Conservation (phyloP, 2,113 vertebrate genomes). For the Bubo blakistoni region DNA sequence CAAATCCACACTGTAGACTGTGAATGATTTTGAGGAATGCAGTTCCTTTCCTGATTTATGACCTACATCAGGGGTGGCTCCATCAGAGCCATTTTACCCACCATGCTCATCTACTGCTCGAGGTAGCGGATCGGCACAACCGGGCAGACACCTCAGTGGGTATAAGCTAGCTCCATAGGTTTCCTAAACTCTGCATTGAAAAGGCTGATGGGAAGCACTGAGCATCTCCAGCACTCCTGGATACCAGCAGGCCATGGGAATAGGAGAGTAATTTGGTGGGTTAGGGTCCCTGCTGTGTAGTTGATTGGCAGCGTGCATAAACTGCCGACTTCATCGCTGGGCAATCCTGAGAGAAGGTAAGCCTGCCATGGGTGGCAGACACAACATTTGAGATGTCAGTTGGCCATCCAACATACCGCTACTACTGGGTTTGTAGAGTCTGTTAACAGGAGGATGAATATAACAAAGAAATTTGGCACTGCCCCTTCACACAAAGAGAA, state of each 20-base stretch:
- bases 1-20: not conserved
- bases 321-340: not conserved
- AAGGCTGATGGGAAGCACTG: not conserved
- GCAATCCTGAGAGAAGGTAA: not conserved
- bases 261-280: not conserved
- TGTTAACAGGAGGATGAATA: not conserved
- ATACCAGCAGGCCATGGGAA: not conserved
- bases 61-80: not conserved
- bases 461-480: not conserved
- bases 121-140: not conserved
- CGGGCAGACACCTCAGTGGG: not conserved
- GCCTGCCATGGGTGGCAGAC: not conserved
- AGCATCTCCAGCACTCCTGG: not conserved
- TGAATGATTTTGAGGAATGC: not conserved
- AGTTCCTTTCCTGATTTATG: not conserved
- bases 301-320: rapidly evolving
- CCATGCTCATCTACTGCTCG: not conserved
- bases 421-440: not conserved
- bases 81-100: not conserved
- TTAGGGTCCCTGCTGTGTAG: not conserved
- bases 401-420: not conserved
- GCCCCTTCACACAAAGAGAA: not conserved
- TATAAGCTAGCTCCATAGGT: not conserved
- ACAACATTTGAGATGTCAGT: not conserved
- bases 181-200: not conserved